Evolutionary conservation across 2,113 vertebrate species (phyloP), one percentile per base, ranked within the genome.

Genomic region (Dasyurus viverrinus): DNA sequence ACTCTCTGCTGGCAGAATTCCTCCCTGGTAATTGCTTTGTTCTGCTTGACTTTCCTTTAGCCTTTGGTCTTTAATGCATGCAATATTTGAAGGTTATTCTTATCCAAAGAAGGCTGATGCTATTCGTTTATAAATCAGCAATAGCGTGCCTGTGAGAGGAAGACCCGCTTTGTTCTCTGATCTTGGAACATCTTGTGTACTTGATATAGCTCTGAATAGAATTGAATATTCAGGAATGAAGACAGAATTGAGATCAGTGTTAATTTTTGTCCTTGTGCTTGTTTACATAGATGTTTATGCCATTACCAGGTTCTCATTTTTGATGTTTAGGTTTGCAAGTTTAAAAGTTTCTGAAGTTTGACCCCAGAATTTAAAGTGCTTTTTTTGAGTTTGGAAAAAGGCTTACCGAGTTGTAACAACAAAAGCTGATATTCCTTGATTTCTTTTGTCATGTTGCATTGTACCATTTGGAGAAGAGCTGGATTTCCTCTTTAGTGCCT

Each of bases 1-100:
- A 96, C 99, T 99, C 89, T 99, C 99, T 52, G 99, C 99, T 97
- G 99, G 99, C 98, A 99, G 99, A 98, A 99, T 99, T 98, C 99
- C 99, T 95, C 99, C 99, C 89, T 99, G 99, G 99, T 99, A 99
- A 99, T 98, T 98, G 95, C 96, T 97, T 98, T 98, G 95, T 95
- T 98, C 97, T 98, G 97, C 92, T 97, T 95, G 57, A 96, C 91
- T 98, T 97, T 97, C 8, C 90, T 95, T 97, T 46, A 1, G 8
- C 93, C 92, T 98, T 97, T 97, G 0, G 30, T 97, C 94, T 98
- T 94, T 98, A 92, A 93, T 98, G 94, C 91, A 96, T 98, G 95
- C 54, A 89, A 30, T 98, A 55, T 97, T 97, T 98, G 95, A 94
- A 97, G 92, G 54, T 93, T 98, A 16, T 97, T 96, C 94, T 96